phyloP scores from a whole-genome alignment of 2,797 vertebrate genomes.

The Microhierax caerulescens region DNA sequence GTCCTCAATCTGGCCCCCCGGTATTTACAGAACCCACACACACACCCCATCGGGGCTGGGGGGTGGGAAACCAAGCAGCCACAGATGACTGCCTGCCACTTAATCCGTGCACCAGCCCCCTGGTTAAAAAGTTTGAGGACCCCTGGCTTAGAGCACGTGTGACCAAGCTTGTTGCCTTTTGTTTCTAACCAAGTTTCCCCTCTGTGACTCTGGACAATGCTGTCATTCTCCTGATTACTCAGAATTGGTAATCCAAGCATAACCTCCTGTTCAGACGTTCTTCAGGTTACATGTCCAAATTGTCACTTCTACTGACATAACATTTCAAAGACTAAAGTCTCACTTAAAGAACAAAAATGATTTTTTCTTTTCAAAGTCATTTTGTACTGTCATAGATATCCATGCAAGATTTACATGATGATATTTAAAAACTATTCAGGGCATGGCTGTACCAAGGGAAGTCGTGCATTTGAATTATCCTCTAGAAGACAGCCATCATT shows the following conservation, averaged over 20 bases:
- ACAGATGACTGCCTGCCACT: too few relatives aligned
- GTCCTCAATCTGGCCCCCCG: too few relatives aligned
- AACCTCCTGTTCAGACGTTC: not conserved
- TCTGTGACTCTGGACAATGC: not conserved
- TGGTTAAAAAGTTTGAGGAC: too few relatives aligned
- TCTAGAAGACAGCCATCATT: not conserved
- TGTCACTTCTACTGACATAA: not conserved
- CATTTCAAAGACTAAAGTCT: not conserved
- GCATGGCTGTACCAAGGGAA: not conserved
- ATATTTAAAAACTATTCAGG: not conserved
- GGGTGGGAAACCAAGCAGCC: too few relatives aligned
- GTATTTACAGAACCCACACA: too few relatives aligned
- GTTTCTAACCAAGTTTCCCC: not conserved
- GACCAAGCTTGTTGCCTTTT: not conserved
- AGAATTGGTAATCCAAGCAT: not conserved
- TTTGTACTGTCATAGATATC: not conserved
- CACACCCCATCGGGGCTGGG: too few relatives aligned
- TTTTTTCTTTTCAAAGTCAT: fast-evolving
- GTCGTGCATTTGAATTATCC: not conserved
- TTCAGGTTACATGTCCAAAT: not conserved
- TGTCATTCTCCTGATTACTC: not conserved
- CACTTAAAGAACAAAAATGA: not conserved
- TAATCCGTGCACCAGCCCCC: too few relatives aligned
- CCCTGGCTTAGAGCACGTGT: not conserved
- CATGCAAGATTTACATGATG: not conserved